Conservation (phyloP, 2,113 vertebrate genomes). For the Pseudonaja textilis region DNA sequence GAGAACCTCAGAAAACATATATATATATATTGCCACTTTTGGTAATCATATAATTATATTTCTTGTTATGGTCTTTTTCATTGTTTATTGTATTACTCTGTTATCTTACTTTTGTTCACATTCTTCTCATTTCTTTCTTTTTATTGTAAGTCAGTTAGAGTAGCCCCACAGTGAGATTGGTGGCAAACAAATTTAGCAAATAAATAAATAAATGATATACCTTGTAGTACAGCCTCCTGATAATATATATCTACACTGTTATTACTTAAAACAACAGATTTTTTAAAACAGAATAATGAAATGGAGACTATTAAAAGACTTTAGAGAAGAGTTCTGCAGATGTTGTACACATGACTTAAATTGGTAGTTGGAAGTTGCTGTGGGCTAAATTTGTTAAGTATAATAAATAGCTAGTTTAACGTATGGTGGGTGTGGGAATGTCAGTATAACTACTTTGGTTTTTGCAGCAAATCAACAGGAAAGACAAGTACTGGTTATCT, state of each 20-base stretch:
- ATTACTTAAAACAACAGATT: background rate
- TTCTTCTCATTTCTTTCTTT: background rate
- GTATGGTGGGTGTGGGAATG: background rate
- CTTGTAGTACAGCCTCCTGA: background rate
- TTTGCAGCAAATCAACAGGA: background rate
- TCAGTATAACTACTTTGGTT: background rate
- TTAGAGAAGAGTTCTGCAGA: background rate
- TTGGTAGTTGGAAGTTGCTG: slow-evolving; percentile 7
- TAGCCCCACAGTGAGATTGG: background rate
- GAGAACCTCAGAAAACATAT: too few species aligned
- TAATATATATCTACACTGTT: background rate
- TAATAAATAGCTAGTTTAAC: slow-evolving; percentile 1
- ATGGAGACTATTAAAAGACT: background rate
- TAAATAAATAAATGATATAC: background rate
- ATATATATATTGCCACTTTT: too few species aligned
- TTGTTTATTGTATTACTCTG: background rate
- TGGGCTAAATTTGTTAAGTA: background rate
- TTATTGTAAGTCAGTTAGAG: background rate
- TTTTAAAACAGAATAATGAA: background rate
- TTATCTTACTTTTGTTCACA: background rate
- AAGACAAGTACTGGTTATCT: background rate
- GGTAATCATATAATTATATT: background rate
- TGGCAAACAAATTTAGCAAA: background rate
- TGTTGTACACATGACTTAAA: background rate
- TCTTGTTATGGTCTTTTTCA: background rate